Percentiles rank a stretch among this genome's conserved stretches.
These are phyloP conservation scores for Nineta flava DNA, from an alignment of 2,888 invertebrate species.

Conservation along the genomic window DNA sequence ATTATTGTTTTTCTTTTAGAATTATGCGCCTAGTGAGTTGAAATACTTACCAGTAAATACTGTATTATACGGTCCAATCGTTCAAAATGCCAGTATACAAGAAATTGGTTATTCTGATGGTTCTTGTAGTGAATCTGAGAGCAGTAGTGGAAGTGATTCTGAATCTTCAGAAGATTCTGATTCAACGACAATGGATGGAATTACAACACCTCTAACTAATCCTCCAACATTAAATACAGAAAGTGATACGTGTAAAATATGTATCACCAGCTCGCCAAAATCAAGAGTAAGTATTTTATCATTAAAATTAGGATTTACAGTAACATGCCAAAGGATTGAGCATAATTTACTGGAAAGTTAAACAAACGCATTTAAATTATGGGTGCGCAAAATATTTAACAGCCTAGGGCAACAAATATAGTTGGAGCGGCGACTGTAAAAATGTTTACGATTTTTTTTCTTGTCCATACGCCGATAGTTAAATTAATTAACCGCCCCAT, in stretches of 20 bases:
- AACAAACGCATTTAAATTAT: too few species aligned
- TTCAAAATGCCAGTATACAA: conserved; percentile 29
- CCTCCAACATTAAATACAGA: neutral
- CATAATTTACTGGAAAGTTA: too few species aligned
- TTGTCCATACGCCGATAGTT: too few species aligned
- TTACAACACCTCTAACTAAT: neutral
- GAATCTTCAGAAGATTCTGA: conserved; percentile 28
- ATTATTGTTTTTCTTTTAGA: conserved; percentile 14
- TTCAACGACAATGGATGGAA: conserved; percentile 1
- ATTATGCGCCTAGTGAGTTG: conserved; percentile 68
- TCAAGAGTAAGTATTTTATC: neutral
- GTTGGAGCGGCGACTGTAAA: too few species aligned
- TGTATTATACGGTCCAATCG: conserved; percentile 49
- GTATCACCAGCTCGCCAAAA: conserved; percentile 1
- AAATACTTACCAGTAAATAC: conserved; percentile 90
- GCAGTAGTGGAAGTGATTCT: conserved; percentile 17
- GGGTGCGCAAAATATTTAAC: too few species aligned
- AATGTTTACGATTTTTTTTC: too few species aligned
- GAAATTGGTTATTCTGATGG: conserved; percentile 35
- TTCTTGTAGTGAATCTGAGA: conserved; percentile 30
- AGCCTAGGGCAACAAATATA: too few species aligned
- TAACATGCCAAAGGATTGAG: too few species aligned
- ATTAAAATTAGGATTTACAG: too few species aligned
- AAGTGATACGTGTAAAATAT: conserved; percentile 4
- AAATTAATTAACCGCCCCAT: too few species aligned